Conservation (phyloP, 2,888 invertebrate genomes). For the Syritta pipiens region DNA sequence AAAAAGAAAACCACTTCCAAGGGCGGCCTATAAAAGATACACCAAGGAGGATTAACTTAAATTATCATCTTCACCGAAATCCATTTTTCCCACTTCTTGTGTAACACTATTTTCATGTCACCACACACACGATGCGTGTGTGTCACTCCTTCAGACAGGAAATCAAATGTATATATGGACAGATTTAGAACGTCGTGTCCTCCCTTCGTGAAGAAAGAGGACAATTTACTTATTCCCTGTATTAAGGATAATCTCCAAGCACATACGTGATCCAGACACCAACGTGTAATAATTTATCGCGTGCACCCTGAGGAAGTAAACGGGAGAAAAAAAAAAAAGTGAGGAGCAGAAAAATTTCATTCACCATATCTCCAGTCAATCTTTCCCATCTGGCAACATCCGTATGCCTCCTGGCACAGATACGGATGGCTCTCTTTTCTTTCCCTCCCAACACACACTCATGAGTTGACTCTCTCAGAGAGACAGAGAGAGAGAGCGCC, state of each 20-base stretch:
- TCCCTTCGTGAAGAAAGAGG: conserved; percentile 1
- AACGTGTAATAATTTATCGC: conserved; percentile 47
- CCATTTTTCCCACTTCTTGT: conserved; percentile 44
- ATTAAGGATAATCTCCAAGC: conserved; percentile 62
- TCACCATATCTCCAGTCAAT: conserved; percentile 18
- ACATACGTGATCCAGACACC: conserved; percentile 58
- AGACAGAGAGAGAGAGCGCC: background rate
- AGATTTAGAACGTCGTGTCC: conserved; percentile 48
- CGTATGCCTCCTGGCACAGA: conserved; percentile 42
- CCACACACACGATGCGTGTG: conserved; percentile 5
- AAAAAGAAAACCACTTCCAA: conserved; percentile 18
- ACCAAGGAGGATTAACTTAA: conserved; percentile 48
- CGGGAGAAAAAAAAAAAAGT: too few species aligned
- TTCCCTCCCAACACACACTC: conserved; percentile 7
- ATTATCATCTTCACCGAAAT: conserved; percentile 40
- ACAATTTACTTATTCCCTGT: conserved; percentile 56
- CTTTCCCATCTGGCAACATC: conserved; percentile 60
- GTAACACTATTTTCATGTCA: conserved; percentile 48
- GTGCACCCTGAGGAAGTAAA: background rate
- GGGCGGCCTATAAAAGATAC: conserved; percentile 32
- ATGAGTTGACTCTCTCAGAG: conserved; percentile 18
- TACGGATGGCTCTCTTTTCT: conserved; percentile 14
- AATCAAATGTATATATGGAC: conserved; percentile 62
- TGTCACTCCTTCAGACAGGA: conserved; percentile 39
- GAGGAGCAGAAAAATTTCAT: conserved; percentile 35